Conservation (phyloP, 2,797 vertebrate genomes). For the Xyrichtys novacula region DNA sequence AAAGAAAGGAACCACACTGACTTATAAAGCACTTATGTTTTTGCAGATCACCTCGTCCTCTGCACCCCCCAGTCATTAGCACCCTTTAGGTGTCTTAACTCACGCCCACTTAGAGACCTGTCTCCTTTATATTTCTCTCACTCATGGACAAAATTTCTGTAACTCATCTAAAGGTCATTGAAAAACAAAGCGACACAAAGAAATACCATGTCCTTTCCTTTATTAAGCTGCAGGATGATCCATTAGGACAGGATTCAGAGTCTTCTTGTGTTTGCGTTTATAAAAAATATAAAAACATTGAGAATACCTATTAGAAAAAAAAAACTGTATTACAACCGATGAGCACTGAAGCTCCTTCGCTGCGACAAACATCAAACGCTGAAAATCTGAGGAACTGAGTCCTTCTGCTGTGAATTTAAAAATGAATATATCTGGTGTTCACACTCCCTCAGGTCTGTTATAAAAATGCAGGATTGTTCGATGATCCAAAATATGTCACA, state of each 20-base stretch:
- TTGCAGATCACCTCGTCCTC: no score
- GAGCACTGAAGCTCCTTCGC: constrained; percentile 1
- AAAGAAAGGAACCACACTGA: no score
- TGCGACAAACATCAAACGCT: not conserved
- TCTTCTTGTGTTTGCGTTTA: not conserved
- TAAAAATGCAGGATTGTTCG: not conserved
- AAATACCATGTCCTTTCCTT: constrained; percentile 15
- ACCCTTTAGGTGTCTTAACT: no score
- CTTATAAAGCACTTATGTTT: no score
- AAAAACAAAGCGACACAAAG: not conserved
- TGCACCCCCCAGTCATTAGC: no score
- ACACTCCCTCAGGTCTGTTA: not conserved
- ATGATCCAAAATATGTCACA: not conserved
- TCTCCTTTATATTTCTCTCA: no score
- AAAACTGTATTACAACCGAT: not conserved
- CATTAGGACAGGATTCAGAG: not conserved
- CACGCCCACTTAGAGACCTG: no score
- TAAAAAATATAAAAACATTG: constrained; percentile 10
- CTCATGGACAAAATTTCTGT: no score
- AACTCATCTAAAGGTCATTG: not conserved
- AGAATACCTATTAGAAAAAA: constrained; percentile 15
- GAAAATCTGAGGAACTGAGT: not conserved
- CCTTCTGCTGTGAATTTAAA: not conserved
- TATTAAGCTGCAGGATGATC: constrained; percentile 32
- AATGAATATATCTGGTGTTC: not conserved